A percentile compares a stretch with the other conserved stretches of the same genome.
phyloP scores from a whole-genome alignment of 2,797 vertebrate species.

The Poeciliopsis gracilis region DNA sequence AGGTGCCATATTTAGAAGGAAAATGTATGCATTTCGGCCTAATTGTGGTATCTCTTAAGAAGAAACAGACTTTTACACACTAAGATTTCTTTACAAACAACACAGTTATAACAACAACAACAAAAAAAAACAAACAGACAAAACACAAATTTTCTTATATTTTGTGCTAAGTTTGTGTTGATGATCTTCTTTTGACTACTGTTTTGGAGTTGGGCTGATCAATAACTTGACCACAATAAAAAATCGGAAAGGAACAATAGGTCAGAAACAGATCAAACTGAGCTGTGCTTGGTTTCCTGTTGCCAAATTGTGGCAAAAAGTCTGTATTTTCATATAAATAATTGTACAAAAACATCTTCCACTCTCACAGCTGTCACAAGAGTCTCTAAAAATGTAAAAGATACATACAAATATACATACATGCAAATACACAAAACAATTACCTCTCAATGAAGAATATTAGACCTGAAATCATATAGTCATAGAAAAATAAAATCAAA shows the following conservation, averaged over 20 bases:
- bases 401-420: conserved; percentile 84
- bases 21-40: neutral
- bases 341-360: conserved; percentile 75
- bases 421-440: conserved; percentile 75
- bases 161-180: conserved; percentile 9
- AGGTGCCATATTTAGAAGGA: neutral
- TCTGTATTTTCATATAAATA: conserved; percentile 83
- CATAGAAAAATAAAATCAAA: conserved; percentile 75
- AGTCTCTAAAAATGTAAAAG: conserved; percentile 74
- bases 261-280: conserved; percentile 42
- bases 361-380: conserved; percentile 72
- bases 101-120: neutral
- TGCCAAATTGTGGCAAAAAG: conserved; percentile 60
- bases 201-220: conserved; percentile 60
- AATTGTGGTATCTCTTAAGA: neutral
- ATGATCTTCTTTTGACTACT: conserved; percentile 47
- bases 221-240: conserved; percentile 62
- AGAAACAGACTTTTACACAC: neutral
- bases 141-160: neutral
- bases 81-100: neutral
- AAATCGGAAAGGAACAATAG: conserved; percentile 49
- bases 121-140: too few species aligned
- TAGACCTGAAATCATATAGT: conserved; percentile 74
- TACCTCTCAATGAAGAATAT: conserved; percentile 74
- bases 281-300: conserved; percentile 58